Base-by-base conservation (phyloP, 2,888 invertebrate genomes). In the Pherbina coryleti region DNA sequence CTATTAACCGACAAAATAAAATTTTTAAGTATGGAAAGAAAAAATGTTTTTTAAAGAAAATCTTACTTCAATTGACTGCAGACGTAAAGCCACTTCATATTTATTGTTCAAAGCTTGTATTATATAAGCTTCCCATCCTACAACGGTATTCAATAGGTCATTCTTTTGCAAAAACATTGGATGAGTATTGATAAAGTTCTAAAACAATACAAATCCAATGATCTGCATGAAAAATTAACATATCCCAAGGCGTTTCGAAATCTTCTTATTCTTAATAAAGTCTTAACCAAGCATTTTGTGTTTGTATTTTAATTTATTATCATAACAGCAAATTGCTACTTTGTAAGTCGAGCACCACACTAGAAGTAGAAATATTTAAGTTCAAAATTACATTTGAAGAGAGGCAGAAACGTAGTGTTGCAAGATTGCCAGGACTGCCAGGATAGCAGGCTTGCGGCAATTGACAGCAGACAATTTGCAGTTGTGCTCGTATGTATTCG, bases 401-500 rank as follows among this genome's bases (percentile, higher is more conserved):
- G 28, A 28, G 28, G 44, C 19, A 19, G 70, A 22, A 11, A n/a
- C 22, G 8, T 34, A 4, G 22, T 9, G n/a, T 11, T 14, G 67
- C 34, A 44, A 22, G 5, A 3, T 25, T 51, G 51, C n/a, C 5
- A 44, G 44, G 5, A 3, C 14, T 51, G 51, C n/a, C 5, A 19
- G 70, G 31, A 25, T 71, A 34, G 17, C 55, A n/a, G 25, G 28
- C 72, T 60, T 73, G 57, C 49, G 60, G 22, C 69, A 75, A 75
- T 57, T 75, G 75, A 69, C 69, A 75, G 64, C 62, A 64, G 64
- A 64, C 74, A 74, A 74, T 74, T 74, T 74, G 74, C 49, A 64
- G 51, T 64, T 62, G 34, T 67, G 75, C 53, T 75, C 75, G 5
- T 67, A 37, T 11, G 34, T n/a, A 37, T 25, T 57, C 44, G 25